Conservation (phyloP, 2,888 invertebrate species). For the Campoplex nolae region DNA sequence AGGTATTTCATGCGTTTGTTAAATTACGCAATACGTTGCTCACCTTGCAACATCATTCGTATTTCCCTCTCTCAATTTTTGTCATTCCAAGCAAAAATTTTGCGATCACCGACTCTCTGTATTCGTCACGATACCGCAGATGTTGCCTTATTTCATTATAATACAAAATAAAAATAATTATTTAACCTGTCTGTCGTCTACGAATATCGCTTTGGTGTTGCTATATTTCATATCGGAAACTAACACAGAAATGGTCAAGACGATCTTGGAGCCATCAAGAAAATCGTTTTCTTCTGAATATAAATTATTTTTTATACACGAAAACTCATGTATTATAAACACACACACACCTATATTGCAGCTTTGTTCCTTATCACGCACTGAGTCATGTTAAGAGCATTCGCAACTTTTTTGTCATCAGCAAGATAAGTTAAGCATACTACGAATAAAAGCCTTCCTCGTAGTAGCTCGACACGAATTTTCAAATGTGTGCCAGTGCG, state of each 20-base stretch:
- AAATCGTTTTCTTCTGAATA: not conserved
- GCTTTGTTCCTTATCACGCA: constrained; percentile 39
- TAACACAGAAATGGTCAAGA: not conserved
- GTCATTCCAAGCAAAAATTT: constrained; percentile 33
- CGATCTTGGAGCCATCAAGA: not conserved
- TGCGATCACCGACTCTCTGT: not conserved
- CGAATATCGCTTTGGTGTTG: not conserved
- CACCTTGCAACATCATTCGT: constrained; percentile 52
- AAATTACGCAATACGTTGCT: constrained; percentile 62
- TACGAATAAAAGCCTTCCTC: constrained; percentile 49
- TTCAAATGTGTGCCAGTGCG: not conserved
- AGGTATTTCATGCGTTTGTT: constrained; percentile 48
- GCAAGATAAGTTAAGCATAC: constrained; percentile 56
- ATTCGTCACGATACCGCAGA: not conserved
- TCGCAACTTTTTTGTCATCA: constrained; percentile 51
- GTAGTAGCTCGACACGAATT: not conserved
- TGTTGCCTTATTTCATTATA: not conserved
- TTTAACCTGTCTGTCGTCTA: not conserved
- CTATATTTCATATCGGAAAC: not conserved
- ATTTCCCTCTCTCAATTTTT: constrained; percentile 43
- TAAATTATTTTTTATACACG: not conserved
- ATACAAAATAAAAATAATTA: not conserved
- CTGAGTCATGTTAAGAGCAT: constrained; percentile 59
- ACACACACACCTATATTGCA: constrained; percentile 6
- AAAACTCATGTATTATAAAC: not conserved